Conservation (phyloP, 2,888 invertebrate genomes). For the Xylocampa areola region DNA sequence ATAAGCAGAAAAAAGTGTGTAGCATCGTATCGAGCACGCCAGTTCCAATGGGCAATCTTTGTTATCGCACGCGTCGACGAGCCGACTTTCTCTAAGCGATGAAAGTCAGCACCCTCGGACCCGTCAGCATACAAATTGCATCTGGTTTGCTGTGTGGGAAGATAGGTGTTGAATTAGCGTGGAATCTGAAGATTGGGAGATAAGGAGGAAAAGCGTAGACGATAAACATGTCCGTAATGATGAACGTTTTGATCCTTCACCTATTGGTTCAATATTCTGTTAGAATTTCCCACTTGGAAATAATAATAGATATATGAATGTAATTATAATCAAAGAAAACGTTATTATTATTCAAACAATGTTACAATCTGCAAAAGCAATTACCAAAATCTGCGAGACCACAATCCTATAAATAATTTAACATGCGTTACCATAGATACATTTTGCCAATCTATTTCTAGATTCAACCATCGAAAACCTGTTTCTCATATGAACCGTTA, state of each 20-base stretch:
- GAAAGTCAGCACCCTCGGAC: slow-evolving; percentile 77
- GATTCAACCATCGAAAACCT: slow-evolving; percentile 40
- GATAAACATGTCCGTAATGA: slow-evolving; percentile 17
- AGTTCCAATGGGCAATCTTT: slow-evolving; percentile 62
- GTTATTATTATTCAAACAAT: not conserved
- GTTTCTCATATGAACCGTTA: slow-evolving; percentile 58
- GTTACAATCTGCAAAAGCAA: slow-evolving; percentile 1
- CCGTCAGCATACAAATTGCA: slow-evolving; percentile 78
- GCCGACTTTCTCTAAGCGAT: slow-evolving; percentile 85
- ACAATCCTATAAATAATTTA: slow-evolving; percentile 25
- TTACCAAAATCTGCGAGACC: slow-evolving; percentile 2
- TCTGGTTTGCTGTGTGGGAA: slow-evolving; percentile 62
- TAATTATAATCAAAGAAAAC: not conserved
- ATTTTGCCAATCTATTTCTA: slow-evolving; percentile 28
- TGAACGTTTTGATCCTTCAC: slow-evolving; percentile 6
- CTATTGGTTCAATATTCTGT: not conserved
- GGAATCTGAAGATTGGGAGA: slow-evolving; percentile 34
- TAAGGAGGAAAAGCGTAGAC: slow-evolving; percentile 8
- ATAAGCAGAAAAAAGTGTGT: slow-evolving; percentile 40
- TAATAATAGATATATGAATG: not conserved
- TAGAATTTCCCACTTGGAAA: not conserved
- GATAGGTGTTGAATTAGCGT: slow-evolving; percentile 40
- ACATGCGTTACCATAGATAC: slow-evolving; percentile 13
- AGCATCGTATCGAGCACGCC: slow-evolving; percentile 45
- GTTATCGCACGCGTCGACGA: slow-evolving; percentile 77